Evolutionary conservation across 2,888 invertebrate genomes (phyloP), one percentile per base, ranked within the genome.

Genomic region (Phragmatobia fuliginosa): DNA sequence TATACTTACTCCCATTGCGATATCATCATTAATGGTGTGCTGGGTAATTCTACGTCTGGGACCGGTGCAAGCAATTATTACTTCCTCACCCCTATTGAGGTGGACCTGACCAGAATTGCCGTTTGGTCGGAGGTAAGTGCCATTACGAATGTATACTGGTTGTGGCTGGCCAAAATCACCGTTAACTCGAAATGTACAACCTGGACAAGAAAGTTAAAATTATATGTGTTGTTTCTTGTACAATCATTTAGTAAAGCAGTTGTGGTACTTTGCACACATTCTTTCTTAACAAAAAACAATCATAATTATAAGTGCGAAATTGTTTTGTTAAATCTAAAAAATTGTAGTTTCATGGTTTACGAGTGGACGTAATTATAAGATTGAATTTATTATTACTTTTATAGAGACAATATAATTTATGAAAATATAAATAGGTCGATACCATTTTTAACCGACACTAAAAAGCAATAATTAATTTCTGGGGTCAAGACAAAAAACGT

Each of bases 161-260:
- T 97, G 96, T 0, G 96, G 96, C 71, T 95, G 94, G 0, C 92
- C 92, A 3, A 96, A 88, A 78, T 96, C 96, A 16, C 95, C 93
- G 62, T 93, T 91, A 3, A 94, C 87, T 62, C 91, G 91, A 66
- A 96, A 85, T 7, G 86, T 82, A 80, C 96, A 96, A 33, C 91
- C 93, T 92, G 71, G 8, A 33, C 25, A 33, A 7, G 25, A 64
- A 52, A 49, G 0, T 25, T n/a, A n/a, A 6, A 56, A 28, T 31
- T 38, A 16, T 14, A n/a, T 16, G 18, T 28, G 45, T 49, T 10
- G n/a, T 49, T 28, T 8, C 11, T 0, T 16, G 11, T 14, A 5
- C 1, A 14, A 6, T 5, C 25, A 14, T 56, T 56, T 1, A 56
- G n/a, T n/a, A n/a, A n/a, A 28, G 2, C 1, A 5, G 14, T 28